These are phyloP conservation scores for Acanthoscelides obtectus DNA, from an alignment of 2,888 invertebrate genomes.

Conservation along the genomic window DNA sequence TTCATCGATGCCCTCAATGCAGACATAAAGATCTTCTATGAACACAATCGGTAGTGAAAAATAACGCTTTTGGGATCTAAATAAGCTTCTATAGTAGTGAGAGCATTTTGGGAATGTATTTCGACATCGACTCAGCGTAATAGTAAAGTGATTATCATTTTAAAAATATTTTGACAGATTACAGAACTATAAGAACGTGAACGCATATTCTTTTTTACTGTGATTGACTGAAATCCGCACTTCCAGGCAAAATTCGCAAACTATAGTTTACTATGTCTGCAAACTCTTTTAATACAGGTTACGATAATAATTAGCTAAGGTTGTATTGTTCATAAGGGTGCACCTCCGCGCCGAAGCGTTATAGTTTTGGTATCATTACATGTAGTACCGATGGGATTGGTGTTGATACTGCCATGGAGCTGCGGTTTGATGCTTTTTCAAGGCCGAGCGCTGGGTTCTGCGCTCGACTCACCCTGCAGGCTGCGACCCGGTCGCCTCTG, in stretches of 20 bases:
- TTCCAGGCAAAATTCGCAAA: not conserved
- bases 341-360: not conserved
- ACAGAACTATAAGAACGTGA: not conserved
- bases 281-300: not conserved
- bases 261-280: not conserved
- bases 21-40: too few species aligned
- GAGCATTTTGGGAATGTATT: too few species aligned
- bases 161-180: too few species aligned
- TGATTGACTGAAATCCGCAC: not conserved
- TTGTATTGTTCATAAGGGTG: not conserved
- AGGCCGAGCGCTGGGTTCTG: conserved; percentile 47
- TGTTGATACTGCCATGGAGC: conserved; percentile 32
- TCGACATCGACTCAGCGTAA: too few species aligned
- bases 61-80: too few species aligned
- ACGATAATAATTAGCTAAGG: not conserved
- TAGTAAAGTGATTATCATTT: too few species aligned
- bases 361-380: too few species aligned
- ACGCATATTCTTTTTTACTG: not conserved
- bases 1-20: too few species aligned
- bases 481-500: conserved; percentile 57
- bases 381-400: conserved; percentile 19
- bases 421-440: conserved; percentile 15
- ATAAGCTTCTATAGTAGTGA: too few species aligned
- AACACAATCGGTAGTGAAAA: too few species aligned
- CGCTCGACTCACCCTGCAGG: conserved; percentile 56